Percentiles rank a stretch among this genome's conserved stretches.
Conservation (phyloP, 2,113 vertebrate species). For the Vulpes ferrilata region DNA sequence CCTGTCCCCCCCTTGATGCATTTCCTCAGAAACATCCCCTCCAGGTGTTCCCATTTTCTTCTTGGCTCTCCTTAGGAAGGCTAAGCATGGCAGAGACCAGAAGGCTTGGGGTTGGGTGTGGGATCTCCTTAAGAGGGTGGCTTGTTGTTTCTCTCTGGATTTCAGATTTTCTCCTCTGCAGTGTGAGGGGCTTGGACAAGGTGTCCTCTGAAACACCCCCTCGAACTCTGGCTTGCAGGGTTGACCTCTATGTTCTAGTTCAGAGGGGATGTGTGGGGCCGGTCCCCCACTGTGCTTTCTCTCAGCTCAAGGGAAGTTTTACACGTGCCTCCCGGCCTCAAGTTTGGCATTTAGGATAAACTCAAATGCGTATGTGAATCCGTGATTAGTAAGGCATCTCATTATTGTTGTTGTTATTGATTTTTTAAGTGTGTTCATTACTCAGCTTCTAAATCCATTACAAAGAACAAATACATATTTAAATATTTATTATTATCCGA, state of each 20-base stretch:
- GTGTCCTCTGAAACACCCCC: too few species aligned
- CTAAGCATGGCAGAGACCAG: neutral
- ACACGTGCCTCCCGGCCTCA: neutral
- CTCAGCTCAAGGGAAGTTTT: neutral
- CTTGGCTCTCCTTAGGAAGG: neutral
- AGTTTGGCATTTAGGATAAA: neutral
- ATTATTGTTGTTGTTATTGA: conserved; percentile 58
- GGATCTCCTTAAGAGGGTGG: fast-evolving
- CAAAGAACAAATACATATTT: conserved; percentile 76
- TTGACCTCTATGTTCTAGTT: neutral
- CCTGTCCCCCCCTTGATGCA: neutral
- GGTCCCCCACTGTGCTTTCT: neutral
- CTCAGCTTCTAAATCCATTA: conserved; percentile 70
- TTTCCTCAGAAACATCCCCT: neutral
- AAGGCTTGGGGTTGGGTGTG: neutral
- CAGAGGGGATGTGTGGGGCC: neutral
- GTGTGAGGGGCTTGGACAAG: neutral
- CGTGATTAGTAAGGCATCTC: neutral
- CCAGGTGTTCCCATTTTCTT: neutral
- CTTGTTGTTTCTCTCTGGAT: neutral
- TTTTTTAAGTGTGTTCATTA: conserved; percentile 70
- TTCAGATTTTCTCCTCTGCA: neutral
- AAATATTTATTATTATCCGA: conserved; percentile 79
- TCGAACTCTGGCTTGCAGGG: fast-evolving
- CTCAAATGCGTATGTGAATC: neutral